Conservation (phyloP, 1,140 invertebrate species). For the Trissolcus basalis region DNA sequence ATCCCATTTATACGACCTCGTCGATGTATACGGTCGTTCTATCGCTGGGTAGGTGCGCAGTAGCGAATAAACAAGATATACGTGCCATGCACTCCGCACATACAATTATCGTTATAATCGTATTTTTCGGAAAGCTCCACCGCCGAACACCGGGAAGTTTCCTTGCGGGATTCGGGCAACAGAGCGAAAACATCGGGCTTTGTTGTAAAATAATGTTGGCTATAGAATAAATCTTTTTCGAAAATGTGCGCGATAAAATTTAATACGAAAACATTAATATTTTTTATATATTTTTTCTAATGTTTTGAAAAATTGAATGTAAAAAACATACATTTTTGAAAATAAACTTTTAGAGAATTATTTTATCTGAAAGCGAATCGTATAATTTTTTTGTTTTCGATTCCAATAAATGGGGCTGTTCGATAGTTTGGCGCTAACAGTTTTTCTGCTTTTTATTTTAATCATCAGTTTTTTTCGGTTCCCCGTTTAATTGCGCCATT, state of each 20-base stretch:
- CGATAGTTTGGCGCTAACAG: no score
- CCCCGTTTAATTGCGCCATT: slow-evolving; percentile 53
- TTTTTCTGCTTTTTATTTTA: no score
- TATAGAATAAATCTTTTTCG: slow-evolving; percentile 2
- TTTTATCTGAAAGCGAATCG: no score
- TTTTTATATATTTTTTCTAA: no score
- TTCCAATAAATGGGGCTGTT: no score
- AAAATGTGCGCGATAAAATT: no score
- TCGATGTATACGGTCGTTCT: slow-evolving; percentile 57
- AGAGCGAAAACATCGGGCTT: slow-evolving; percentile 65
- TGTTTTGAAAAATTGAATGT: no score
- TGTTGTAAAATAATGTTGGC: slow-evolving; percentile 63
- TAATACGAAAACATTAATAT: no score
- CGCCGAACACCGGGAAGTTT: slow-evolving; percentile 64
- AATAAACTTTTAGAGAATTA: no score
- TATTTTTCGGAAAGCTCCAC: slow-evolving; percentile 70
- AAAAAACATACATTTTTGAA: no score
- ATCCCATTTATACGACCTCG: slow-evolving; percentile 56
- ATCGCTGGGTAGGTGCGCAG: slow-evolving; percentile 56
- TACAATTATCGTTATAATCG: slow-evolving; percentile 76
- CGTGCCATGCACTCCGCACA: slow-evolving; percentile 68
- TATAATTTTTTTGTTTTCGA: no score
- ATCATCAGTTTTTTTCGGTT: slow-evolving; percentile 12
- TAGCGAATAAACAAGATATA: slow-evolving; percentile 73
- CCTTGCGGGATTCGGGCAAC: slow-evolving; percentile 68